Percentiles rank a stretch among this genome's conserved stretches.
Conservation (phyloP, 1,140 invertebrate species). For the Papilio helenus region DNA sequence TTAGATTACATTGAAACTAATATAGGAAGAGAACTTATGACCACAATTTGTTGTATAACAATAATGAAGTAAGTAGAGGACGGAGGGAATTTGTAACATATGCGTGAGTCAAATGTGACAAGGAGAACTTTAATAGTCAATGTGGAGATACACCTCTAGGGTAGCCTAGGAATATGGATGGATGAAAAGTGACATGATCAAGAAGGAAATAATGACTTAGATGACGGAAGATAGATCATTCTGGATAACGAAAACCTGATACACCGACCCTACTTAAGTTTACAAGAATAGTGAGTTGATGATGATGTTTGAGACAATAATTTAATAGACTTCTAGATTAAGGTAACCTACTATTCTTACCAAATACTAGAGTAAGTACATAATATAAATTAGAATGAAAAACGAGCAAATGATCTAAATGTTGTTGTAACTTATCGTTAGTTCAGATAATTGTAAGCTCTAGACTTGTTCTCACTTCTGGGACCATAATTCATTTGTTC, state of each 20-base stretch:
- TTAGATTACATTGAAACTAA: constrained; percentile 40
- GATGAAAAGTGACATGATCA: no score
- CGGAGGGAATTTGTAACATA: neutral
- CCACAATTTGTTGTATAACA: constrained; percentile 39
- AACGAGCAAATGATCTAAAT: neutral
- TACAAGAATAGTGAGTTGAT: no score
- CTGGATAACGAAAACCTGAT: no score
- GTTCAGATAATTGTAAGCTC: constrained; percentile 1
- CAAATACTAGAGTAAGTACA: no score
- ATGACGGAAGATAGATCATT: no score
- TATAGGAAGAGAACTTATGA: constrained; percentile 40
- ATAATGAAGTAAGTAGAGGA: neutral
- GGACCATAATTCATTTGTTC: constrained; percentile 17
- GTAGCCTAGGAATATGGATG: no score
- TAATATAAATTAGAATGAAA: neutral
- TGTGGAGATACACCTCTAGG: no score
- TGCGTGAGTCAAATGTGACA: neutral
- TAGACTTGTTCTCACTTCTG: constrained; percentile 12
- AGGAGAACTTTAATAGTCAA: neutral
- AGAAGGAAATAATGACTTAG: no score
- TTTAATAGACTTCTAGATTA: no score
- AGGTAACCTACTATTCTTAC: neutral
- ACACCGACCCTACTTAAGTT: no score
- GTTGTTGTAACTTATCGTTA: neutral
- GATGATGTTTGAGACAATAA: no score